A percentile compares a stretch with the other conserved stretches of the same genome.
Conservation (phyloP, 2,888 invertebrate species). For the Yponomeuta malinellus region DNA sequence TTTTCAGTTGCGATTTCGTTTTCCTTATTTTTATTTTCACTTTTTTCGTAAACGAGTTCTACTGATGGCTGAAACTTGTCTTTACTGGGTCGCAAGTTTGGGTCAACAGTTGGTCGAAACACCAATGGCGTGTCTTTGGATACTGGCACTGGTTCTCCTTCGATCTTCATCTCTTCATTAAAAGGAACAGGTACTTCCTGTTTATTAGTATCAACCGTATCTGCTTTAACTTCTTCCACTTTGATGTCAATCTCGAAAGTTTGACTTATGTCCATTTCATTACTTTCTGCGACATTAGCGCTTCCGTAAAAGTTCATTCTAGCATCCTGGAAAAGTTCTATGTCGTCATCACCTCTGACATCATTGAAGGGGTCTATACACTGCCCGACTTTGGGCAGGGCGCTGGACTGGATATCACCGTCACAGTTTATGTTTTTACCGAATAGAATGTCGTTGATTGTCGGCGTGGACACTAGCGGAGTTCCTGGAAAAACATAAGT, state of each 20-base stretch:
- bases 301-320: not conserved
- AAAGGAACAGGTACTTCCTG: too few relatives aligned
- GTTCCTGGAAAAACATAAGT: constrained; percentile 31
- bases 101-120: not conserved
- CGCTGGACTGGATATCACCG: constrained; percentile 17
- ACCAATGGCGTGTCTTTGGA: not conserved
- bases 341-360: not conserved
- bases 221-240: too few relatives aligned
- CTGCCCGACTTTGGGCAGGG: not conserved
- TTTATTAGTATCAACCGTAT: too few relatives aligned
- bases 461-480: constrained; percentile 39
- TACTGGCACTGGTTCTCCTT: too few relatives aligned
- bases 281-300: not conserved
- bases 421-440: constrained; percentile 34
- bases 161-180: too few relatives aligned
- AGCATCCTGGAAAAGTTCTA: not conserved
- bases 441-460: constrained; percentile 55
- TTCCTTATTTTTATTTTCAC: not conserved
- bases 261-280: too few relatives aligned
- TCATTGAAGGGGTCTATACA: not conserved
- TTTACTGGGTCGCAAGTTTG: not conserved
- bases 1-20: constrained; percentile 10
- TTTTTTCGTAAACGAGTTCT: constrained; percentile 11
- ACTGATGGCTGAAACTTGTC: not conserved
- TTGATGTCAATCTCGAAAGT: too few relatives aligned